Evolutionary conservation across 2,888 invertebrate species (phyloP).

Genomic region (Hymenopus coronatus): DNA sequence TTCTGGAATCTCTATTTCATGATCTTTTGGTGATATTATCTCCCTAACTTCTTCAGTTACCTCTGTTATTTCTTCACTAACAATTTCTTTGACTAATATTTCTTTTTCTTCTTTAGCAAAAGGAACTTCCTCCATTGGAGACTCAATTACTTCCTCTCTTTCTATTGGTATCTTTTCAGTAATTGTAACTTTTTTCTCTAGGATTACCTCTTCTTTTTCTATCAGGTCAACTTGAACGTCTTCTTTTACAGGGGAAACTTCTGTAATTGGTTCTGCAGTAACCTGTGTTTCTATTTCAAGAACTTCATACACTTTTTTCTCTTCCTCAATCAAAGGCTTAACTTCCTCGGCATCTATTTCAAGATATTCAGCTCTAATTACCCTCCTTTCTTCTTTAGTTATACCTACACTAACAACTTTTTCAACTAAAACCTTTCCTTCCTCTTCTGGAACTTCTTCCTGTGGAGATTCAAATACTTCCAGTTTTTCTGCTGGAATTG

Average conservation of each 20-base stretch:
- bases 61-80: background rate
- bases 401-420: too few species aligned
- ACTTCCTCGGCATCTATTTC: too few species aligned
- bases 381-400: too few species aligned
- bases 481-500: too few species aligned
- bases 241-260: background rate
- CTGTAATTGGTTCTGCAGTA: background rate
- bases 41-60: too few species aligned
- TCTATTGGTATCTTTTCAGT: background rate
- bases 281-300: background rate
- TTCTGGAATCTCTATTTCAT: too few species aligned
- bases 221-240: too few species aligned
- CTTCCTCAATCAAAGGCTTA: too few species aligned
- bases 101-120: background rate
- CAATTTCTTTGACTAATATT: background rate
- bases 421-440: background rate
- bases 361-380: background rate
- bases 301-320: background rate
- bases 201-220: background rate
- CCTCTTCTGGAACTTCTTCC: background rate
- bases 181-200: background rate
- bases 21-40: too few species aligned
- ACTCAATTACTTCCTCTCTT: background rate
- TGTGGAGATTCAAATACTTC: too few species aligned
- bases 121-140: background rate